Evolutionary conservation across 2,797 vertebrate genomes (phyloP).

Genomic region (Podargus strigoides): DNA sequence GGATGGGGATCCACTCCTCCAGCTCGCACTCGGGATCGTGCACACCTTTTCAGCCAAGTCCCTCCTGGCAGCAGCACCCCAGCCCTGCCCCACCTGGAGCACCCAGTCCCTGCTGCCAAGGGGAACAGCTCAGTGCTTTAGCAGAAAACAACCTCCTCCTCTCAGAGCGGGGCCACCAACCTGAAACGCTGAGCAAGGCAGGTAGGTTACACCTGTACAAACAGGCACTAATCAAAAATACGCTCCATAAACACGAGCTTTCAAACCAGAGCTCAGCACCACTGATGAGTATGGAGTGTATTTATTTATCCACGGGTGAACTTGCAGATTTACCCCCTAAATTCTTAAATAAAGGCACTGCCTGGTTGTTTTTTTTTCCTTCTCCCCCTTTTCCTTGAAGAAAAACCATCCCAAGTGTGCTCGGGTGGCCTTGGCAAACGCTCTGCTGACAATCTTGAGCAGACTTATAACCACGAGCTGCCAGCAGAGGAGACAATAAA

Average conservation of each 20-base stretch:
- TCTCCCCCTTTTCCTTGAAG: neutral
- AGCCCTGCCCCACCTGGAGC: neutral
- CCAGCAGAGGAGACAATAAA: neutral
- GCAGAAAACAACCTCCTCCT: neutral
- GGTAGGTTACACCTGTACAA: conserved; percentile 43
- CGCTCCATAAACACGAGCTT: conserved; percentile 6
- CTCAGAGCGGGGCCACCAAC: neutral
- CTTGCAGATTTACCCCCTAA: neutral
- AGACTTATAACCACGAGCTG: neutral
- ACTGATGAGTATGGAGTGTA: neutral
- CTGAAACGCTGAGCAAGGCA: neutral
- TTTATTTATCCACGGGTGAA: neutral
- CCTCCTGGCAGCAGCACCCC: neutral
- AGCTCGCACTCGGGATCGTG: rapidly evolving
- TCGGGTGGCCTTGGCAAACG: neutral
- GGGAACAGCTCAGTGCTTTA: neutral
- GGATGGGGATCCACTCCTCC: neutral
- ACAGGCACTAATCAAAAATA: conserved; percentile 25
- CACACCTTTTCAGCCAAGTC: neutral
- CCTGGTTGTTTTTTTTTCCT: neutral
- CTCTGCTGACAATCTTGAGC: neutral
- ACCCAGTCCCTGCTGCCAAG: neutral
- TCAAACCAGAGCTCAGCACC: neutral
- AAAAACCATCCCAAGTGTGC: neutral
- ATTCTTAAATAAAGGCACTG: neutral